These are phyloP conservation scores for Geococcyx californianus DNA, from an alignment of 2,113 vertebrate genomes.

Conservation along the genomic window DNA sequence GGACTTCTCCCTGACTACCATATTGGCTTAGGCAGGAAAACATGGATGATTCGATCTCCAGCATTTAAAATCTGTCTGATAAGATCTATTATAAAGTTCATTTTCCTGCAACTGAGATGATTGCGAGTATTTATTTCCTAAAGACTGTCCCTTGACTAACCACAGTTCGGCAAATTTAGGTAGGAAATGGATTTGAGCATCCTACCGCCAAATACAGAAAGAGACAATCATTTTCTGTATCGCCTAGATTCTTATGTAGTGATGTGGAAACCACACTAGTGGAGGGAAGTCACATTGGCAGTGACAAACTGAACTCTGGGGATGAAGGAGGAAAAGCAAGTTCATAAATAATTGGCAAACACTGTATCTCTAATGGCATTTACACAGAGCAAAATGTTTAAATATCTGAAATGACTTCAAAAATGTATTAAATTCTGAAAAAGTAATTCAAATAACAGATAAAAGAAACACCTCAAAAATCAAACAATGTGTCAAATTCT, in stretches of 20 bases:
- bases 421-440: background rate
- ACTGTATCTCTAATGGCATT: background rate
- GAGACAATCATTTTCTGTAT: background rate
- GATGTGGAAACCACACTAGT: background rate
- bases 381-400: background rate
- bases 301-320: background rate
- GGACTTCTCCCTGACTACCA: background rate
- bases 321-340: background rate
- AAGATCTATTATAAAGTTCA: background rate
- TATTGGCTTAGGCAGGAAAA: background rate
- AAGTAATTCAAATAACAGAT: background rate
- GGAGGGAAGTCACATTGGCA: background rate
- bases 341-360: background rate
- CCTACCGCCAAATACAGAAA: background rate
- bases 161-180: background rate
- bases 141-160: background rate
- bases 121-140: background rate
- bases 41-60: background rate
- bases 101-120: background rate
- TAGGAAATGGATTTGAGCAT: background rate
- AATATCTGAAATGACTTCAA: background rate
- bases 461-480: background rate
- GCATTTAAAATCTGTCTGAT: background rate
- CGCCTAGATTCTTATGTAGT: background rate
- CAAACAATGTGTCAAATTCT: background rate